These are phyloP conservation scores for Pseudoatta argentina DNA, from an alignment of 1,140 invertebrate genomes.

Conservation along the genomic window DNA sequence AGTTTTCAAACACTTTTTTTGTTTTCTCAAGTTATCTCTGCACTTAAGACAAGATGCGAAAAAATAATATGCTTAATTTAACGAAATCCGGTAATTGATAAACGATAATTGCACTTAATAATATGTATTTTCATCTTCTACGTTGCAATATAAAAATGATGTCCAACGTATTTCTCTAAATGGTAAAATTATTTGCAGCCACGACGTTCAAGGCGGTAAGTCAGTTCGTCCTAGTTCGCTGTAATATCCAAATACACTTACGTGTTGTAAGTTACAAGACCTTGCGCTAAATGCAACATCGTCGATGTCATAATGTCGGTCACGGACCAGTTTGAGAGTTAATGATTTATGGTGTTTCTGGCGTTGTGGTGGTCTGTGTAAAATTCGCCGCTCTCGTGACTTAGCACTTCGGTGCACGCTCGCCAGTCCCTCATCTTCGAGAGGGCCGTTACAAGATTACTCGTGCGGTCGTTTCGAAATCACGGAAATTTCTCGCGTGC, in stretches of 20 bases:
- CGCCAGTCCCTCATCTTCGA: conserved; percentile 38
- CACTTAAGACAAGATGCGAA: neutral
- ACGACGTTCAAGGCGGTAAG: neutral
- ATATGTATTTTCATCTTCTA: neutral
- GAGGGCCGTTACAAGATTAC: conserved; percentile 42
- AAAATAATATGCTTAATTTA: neutral
- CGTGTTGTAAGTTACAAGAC: conserved; percentile 42
- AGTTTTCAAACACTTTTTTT: neutral
- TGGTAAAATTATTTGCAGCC: neutral
- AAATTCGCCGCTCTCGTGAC: conserved; percentile 49
- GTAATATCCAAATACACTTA: conserved; percentile 42
- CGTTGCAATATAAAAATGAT: neutral
- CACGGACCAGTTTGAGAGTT: conserved; percentile 48
- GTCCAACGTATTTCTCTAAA: neutral
- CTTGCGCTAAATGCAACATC: conserved; percentile 44
- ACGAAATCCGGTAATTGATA: neutral
- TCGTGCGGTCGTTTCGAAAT: conserved; percentile 39
- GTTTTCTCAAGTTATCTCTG: neutral
- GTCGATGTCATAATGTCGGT: conserved; percentile 48
- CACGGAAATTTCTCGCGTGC: conserved; percentile 37
- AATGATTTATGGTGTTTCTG: conserved; percentile 57
- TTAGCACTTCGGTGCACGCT: conserved; percentile 28
- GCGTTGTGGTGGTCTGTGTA: conserved; percentile 25
- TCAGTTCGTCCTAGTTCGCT: conserved; percentile 34
- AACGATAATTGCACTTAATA: neutral